These are phyloP conservation scores for Ispidina lecontei DNA, from an alignment of 2,797 vertebrate species.

Conservation along the genomic window DNA sequence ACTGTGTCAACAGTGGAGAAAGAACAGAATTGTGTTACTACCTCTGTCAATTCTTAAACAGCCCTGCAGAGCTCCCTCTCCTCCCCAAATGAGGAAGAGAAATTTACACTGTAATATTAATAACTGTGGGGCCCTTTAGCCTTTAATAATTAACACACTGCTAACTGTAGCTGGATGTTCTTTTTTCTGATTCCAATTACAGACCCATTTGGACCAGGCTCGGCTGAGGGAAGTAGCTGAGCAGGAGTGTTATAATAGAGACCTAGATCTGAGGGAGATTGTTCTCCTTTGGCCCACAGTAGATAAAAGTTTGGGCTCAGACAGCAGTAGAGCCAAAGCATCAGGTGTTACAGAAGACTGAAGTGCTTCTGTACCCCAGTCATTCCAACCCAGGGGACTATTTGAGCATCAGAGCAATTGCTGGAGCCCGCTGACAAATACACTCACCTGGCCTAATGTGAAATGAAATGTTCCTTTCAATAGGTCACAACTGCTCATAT, in stretches of 20 bases:
- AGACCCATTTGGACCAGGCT: background rate
- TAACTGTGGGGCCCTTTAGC: slow-evolving; percentile 13
- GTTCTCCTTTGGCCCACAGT: slow-evolving; percentile 24
- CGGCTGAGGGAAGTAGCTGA: background rate
- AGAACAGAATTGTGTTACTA: background rate
- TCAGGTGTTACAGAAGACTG: background rate
- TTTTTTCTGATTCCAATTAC: background rate
- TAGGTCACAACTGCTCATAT: background rate
- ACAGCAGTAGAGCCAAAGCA: background rate
- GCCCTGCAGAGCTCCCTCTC: background rate
- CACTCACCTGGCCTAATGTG: background rate
- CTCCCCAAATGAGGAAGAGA: background rate
- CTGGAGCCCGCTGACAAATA: background rate
- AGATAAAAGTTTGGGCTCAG: slow-evolving; percentile 5
- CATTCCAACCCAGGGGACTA: background rate
- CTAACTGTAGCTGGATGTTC: slow-evolving; percentile 24
- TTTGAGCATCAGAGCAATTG: background rate
- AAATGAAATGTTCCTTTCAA: background rate
- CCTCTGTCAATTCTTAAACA: background rate
- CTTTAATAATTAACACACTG: slow-evolving; percentile 49
- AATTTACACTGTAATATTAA: slow-evolving; percentile 41
- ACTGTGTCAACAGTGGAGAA: background rate
- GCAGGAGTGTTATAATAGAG: background rate
- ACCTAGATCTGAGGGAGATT: background rate
- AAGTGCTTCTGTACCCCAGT: background rate